Evolutionary conservation across 1,140 invertebrate species (phyloP), one percentile per base, ranked within the genome.

Genomic region (Bursaphelenchus mucronatus): DNA sequence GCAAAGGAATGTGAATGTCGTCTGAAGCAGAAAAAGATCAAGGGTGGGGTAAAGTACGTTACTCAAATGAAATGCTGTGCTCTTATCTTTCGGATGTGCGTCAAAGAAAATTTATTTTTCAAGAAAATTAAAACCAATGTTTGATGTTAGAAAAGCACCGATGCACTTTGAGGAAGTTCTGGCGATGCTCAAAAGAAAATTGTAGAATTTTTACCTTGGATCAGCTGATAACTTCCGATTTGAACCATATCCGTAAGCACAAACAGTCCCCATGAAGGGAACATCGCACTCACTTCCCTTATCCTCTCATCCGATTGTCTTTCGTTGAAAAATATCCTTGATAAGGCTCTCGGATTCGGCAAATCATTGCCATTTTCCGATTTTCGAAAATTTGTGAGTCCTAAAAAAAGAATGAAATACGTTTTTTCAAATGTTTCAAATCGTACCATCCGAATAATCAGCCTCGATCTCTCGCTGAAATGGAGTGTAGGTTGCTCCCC

Each of bases 241-340:
- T 76, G 74, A 19, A 67, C 74, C 62, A 75, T 51, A 46, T 75
- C 74, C n/a, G 67, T 55, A 52, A 63, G 71, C 10, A 77, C 55
- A 39, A 75, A 75, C 7, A 74, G 47, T n/a, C 69, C 64, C 56
- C 68, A 75, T 19, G 76, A 64, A 17, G 74, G 41, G 10, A 61
- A 44, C 4, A 75, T 15, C 21, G 71, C 52, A 49, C 45, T 70
- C 5, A 75, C 51, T 43, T 57, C 13, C 54, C 5, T 13, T 21
- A n/a, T n/a, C 53, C 44, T 64, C n/a, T 39, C 13, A 2, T 53
- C 30, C 8, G 43, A 43, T 19, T 52, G 39, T 44, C 70, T 65
- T 56, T 76, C 74, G 10, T 71, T 58, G 50, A 75, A 75, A 15
- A 75, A 56, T 39, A 75, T 30, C 50, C 76, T 75, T 0, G 73